A percentile compares a stretch with the other conserved stretches of the same genome.
Evolutionary conservation across 2,888 invertebrate genomes (phyloP).

Genomic region (Thyatira batis): DNA sequence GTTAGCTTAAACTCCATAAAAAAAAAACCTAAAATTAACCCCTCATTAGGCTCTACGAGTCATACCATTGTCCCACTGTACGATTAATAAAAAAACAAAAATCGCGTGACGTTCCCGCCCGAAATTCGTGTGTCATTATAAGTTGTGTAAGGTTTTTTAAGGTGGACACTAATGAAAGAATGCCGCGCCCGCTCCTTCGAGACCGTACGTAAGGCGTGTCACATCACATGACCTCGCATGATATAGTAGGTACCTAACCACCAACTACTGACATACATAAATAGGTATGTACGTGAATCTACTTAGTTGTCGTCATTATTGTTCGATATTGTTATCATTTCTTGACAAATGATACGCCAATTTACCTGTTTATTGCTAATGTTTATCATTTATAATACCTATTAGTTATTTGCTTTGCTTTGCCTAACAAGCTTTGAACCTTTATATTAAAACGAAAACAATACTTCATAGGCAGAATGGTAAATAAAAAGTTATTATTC

Average conservation of each 20-base stretch:
- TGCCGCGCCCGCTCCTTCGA: slow-evolving; percentile 77
- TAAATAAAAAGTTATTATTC: slow-evolving; percentile 23
- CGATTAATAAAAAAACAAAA: slow-evolving; percentile 53
- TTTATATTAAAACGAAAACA: slow-evolving; percentile 4
- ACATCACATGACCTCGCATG: slow-evolving; percentile 54
- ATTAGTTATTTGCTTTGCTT: too few relatives aligned
- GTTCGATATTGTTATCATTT: slow-evolving; percentile 11
- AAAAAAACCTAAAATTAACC: neutral
- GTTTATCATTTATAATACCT: too few relatives aligned
- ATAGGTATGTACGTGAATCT: neutral
- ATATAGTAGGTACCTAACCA: slow-evolving; percentile 22
- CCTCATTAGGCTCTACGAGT: neutral
- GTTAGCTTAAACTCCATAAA: too few relatives aligned
- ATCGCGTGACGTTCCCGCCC: slow-evolving; percentile 76
- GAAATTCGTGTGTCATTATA: slow-evolving; percentile 70
- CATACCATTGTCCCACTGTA: slow-evolving; percentile 11
- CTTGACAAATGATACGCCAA: slow-evolving; percentile 12
- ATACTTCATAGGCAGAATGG: too few relatives aligned
- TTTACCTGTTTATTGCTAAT: slow-evolving; percentile 13
- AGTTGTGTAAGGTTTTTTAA: slow-evolving; percentile 70
- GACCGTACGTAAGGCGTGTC: slow-evolving; percentile 61
- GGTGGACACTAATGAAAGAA: slow-evolving; percentile 75
- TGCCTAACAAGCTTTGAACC: too few relatives aligned
- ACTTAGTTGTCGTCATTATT: neutral
- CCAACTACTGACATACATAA: neutral